Evolutionary conservation across 2,113 vertebrate species (phyloP).

Genomic region (Lycocorax pyrrhopterus): DNA sequence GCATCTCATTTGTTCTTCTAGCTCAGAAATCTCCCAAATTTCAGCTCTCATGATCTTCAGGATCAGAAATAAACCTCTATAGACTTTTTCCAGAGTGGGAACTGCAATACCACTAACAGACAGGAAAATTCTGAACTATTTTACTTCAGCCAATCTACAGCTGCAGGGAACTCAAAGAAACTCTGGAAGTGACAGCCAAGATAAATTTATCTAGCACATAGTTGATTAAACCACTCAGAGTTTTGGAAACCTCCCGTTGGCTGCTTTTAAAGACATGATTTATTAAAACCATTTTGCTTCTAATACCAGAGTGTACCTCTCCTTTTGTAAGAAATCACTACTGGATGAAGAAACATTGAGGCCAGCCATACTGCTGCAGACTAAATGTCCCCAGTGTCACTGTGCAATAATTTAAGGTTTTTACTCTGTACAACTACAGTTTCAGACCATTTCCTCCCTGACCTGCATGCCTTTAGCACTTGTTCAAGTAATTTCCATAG

Average conservation of each 20-base stretch:
- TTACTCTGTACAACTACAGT: neutral
- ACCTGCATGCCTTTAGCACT: neutral
- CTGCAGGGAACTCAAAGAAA: neutral
- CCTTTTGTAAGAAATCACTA: neutral
- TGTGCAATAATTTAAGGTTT: neutral
- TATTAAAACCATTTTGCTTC: neutral
- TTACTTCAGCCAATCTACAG: neutral
- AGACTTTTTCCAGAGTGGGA: neutral
- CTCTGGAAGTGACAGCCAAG: neutral
- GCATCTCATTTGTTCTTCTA: neutral
- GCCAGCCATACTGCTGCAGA: neutral
- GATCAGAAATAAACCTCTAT: neutral
- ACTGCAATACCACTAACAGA: neutral
- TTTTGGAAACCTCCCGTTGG: neutral
- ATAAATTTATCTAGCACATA: neutral
- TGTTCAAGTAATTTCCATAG: neutral
- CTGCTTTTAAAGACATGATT: neutral
- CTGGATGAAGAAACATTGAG: neutral
- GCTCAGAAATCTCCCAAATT: neutral
- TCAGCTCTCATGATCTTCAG: neutral
- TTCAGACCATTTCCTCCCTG: neutral
- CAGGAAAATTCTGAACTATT: neutral
- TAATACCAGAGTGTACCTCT: neutral
- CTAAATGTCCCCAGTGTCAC: neutral
- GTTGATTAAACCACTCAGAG: neutral